These are phyloP conservation scores for Spondyliosoma cantharus DNA, from an alignment of 2,797 vertebrate species.

Conservation along the genomic window DNA sequence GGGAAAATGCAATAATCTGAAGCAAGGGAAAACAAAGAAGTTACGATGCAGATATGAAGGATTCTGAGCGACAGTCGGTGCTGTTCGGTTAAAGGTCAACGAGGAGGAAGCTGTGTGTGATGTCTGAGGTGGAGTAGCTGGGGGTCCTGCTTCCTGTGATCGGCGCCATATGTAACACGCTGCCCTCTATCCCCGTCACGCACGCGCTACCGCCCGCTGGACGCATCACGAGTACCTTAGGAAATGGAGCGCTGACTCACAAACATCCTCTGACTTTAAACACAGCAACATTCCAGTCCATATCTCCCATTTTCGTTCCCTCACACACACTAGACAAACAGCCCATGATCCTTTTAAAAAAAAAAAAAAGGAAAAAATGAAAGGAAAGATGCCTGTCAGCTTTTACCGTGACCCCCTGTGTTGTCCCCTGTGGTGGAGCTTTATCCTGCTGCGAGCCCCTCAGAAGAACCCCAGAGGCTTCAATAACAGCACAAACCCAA, in stretches of 20 bases:
- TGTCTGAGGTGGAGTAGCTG: conserved; percentile 34
- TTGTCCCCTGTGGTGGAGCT: conserved; percentile 27
- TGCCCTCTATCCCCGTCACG: conserved; percentile 45
- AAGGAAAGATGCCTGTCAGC: conserved; percentile 38
- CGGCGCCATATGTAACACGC: conserved; percentile 63
- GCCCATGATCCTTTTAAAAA: conserved; percentile 3
- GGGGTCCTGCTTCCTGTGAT: conserved; percentile 64
- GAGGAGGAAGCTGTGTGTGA: conserved; percentile 38
- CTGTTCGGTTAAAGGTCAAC: conserved; percentile 56
- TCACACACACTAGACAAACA: background rate
- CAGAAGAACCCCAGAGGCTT: conserved; percentile 29
- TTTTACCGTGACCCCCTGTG: conserved; percentile 15
- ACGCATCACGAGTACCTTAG: conserved; percentile 38
- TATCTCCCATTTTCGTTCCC: background rate
- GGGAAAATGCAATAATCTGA: background rate
- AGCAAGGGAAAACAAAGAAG: background rate
- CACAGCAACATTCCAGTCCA: background rate
- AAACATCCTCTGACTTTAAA: conserved; percentile 18
- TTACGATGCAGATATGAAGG: background rate
- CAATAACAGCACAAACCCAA: conserved; percentile 39
- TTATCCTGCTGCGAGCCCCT: conserved; percentile 41
- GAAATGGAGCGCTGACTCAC: conserved; percentile 55
- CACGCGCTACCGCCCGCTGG: conserved; percentile 15
- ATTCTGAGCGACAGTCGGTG: background rate
- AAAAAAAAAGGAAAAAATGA: background rate